Conservation (phyloP, 2,113 vertebrate genomes). For the Cyanistes caeruleus region DNA sequence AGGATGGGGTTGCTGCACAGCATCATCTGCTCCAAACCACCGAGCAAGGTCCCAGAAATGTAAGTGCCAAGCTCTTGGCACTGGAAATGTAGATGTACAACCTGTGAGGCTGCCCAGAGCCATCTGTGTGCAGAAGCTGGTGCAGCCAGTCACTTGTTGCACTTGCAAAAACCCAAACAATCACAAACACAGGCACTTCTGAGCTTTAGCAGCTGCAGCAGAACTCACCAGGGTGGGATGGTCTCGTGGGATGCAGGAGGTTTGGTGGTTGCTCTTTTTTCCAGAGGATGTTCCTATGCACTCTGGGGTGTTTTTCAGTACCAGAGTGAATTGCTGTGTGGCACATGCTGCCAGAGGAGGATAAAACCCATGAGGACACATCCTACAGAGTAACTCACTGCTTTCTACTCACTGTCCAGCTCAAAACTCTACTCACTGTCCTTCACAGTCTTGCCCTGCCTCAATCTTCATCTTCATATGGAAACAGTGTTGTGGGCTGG, state of each 20-base stretch:
- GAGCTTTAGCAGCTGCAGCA: neutral
- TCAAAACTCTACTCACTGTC: neutral
- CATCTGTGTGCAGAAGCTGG: neutral
- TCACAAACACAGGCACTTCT: neutral
- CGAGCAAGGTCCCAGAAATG: neutral
- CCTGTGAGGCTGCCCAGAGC: neutral
- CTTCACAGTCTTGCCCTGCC: neutral
- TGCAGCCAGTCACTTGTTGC: neutral
- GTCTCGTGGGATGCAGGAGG: neutral
- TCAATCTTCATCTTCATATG: neutral
- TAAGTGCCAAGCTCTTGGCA: neutral
- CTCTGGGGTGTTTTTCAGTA: neutral
- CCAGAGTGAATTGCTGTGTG: neutral
- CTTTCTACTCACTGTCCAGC: neutral
- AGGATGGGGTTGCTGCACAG: neutral
- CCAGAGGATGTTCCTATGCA: neutral
- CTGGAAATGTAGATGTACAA: neutral
- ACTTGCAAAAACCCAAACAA: neutral
- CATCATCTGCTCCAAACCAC: neutral
- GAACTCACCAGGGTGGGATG: neutral
- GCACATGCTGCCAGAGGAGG: neutral
- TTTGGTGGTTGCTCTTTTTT: neutral
- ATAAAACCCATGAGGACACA: neutral
- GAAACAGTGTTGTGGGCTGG: neutral
- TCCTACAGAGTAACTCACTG: neutral